Evolutionary conservation across 2,113 vertebrate species (phyloP).

Genomic region (human (Homo sapiens)): GRCh38 chr11:36088001-36088500

Average conservation of each 20-base stretch:
- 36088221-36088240: background rate
- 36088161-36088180: background rate
- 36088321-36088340: accelerated
- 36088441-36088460: background rate
- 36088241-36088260: background rate
- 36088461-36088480: background rate
- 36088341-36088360: background rate
- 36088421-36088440: background rate
- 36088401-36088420: background rate
- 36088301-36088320: accelerated
- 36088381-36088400: background rate
- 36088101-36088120: no score
- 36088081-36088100: no score
- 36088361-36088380: background rate
- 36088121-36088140: no score
- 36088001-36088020: no score
- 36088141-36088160: no score
- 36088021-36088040: no score
- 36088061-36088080: no score
- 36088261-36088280: background rate
- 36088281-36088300: accelerated
- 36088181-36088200: background rate
- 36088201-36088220: background rate
- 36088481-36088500: background rate
- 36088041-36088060: no score